A percentile compares a stretch with the other conserved stretches of the same genome.
Evolutionary conservation across 2,797 vertebrate species (phyloP).

Genomic region (Alectoris magna): DNA sequence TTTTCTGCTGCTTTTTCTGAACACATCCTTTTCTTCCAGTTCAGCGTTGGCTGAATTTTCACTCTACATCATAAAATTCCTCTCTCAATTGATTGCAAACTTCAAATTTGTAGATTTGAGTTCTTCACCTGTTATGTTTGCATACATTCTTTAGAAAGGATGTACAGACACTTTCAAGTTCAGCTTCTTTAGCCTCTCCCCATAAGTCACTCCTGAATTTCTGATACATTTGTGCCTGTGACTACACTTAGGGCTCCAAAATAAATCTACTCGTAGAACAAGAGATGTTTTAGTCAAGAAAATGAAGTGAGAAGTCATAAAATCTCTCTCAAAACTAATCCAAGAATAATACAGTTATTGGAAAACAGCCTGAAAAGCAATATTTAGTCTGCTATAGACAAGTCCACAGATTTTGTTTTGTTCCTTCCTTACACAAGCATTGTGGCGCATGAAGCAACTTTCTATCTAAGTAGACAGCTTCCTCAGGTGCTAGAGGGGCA

Average conservation of each 20-base stretch:
- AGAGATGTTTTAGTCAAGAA: not conserved
- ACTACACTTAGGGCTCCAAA: not conserved
- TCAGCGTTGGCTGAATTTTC: not conserved
- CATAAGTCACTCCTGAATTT: not conserved
- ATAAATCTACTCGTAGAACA: not conserved
- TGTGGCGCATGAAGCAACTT: not conserved
- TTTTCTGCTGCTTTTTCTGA: not conserved
- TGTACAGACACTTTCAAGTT: not conserved
- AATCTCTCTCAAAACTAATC: not conserved
- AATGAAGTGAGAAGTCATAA: not conserved
- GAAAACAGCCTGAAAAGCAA: not conserved
- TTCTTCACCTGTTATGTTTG: not conserved
- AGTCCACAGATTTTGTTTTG: not conserved
- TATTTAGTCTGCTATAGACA: not conserved
- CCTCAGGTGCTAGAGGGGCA: not conserved
- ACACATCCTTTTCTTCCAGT: not conserved
- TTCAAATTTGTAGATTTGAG: conserved; percentile 25
- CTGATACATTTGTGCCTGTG: not conserved
- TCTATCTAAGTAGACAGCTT: not conserved
- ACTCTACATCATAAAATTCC: not conserved
- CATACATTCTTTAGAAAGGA: not conserved
- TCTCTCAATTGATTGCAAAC: not conserved
- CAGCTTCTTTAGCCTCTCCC: not conserved
- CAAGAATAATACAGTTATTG: not conserved
- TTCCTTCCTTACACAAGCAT: not conserved